These are phyloP conservation scores for Bombus huntii DNA, from an alignment of 1,140 invertebrate species.

Conservation along the genomic window DNA sequence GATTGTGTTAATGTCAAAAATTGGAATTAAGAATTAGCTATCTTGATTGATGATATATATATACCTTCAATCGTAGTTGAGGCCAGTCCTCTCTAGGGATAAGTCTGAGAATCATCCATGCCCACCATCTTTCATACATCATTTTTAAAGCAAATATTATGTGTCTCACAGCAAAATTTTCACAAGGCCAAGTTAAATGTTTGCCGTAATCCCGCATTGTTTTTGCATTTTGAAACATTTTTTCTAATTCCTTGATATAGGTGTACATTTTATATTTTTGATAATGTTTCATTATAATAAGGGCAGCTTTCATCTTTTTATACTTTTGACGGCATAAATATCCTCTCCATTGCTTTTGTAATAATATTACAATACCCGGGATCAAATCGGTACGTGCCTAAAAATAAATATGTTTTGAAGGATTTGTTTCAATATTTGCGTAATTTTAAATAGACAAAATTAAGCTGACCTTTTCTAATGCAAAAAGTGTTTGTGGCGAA, in stretches of 20 bases:
- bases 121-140: conserved; percentile 92
- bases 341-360: conserved; percentile 97
- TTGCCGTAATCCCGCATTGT: conserved; percentile 90
- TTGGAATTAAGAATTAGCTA: not conserved
- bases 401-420: conserved; percentile 37
- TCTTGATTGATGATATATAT: conserved; percentile 11
- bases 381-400: conserved; percentile 90
- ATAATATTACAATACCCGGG: conserved; percentile 93
- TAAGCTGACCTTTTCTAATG: conserved; percentile 88
- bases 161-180: conserved; percentile 86
- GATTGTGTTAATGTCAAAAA: conserved; percentile 12
- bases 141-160: conserved; percentile 85
- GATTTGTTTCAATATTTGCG: not conserved
- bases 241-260: conserved; percentile 89
- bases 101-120: conserved; percentile 91
- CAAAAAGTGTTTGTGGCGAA: conserved; percentile 94
- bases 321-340: conserved; percentile 90
- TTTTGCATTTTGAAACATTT: conserved; percentile 85
- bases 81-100: conserved; percentile 94
- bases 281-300: conserved; percentile 92
- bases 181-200: conserved; percentile 90
- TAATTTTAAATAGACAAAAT: not conserved
- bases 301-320: conserved; percentile 92
- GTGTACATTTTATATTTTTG: conserved; percentile 91
- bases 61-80: conserved; percentile 89